A percentile compares a stretch with the other conserved stretches of the same genome.
Conservation (phyloP, 2,888 invertebrate species). For the Amphimallon solstitiale region DNA sequence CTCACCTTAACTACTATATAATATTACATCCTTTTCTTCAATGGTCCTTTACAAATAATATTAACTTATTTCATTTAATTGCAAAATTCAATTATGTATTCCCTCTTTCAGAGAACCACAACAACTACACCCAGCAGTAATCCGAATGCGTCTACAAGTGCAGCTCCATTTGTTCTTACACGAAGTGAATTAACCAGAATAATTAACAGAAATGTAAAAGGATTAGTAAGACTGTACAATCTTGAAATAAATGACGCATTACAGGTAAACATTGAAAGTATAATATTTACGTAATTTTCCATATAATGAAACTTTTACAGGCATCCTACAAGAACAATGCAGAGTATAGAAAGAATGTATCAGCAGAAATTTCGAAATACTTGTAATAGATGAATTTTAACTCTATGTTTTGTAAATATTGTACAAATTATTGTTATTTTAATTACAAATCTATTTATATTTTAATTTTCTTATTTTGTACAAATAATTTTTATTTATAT, state of each 20-base stretch:
- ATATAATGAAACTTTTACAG: constrained; percentile 13
- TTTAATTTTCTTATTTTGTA: too few species aligned
- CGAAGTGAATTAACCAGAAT: constrained; percentile 61
- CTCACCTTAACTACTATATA: too few species aligned
- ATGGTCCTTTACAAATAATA: too few species aligned
- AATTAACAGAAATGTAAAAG: constrained; percentile 64
- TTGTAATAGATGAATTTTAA: constrained; percentile 47
- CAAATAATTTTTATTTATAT: too few species aligned
- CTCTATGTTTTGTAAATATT: neutral
- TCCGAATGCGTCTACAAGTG: constrained; percentile 57
- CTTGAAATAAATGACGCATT: constrained; percentile 66
- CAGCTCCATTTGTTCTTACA: constrained; percentile 60
- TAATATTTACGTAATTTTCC: neutral
- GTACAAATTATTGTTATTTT: neutral
- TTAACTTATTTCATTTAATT: too few species aligned
- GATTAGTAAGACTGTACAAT: constrained; percentile 64
- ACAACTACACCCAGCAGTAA: constrained; percentile 52
- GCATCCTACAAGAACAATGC: constrained; percentile 47
- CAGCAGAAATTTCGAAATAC: constrained; percentile 58
- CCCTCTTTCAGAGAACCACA: constrained; percentile 45
- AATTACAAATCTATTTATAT: too few species aligned
- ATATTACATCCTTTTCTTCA: too few species aligned
- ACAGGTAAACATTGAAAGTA: constrained; percentile 57
- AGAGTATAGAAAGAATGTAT: constrained; percentile 56
- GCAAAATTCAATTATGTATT: too few species aligned